Conservation (phyloP, 2,888 invertebrate species). For the Cotesia congregata region DNA sequence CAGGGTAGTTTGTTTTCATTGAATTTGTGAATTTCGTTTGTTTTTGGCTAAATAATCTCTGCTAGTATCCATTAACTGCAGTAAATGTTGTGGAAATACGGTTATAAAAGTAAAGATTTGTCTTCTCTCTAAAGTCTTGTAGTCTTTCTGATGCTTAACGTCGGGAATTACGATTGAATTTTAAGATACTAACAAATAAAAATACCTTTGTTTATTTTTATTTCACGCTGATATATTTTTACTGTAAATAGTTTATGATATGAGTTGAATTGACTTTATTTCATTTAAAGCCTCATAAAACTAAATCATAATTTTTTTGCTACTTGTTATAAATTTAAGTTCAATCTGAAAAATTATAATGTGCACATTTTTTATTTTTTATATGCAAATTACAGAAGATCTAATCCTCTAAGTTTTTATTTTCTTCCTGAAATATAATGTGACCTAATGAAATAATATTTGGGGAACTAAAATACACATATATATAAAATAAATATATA, state of each 20-base stretch:
- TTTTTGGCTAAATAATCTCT: slow-evolving; percentile 39
- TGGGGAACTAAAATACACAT: not conserved
- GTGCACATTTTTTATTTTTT: too few relatives aligned
- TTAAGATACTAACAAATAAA: slow-evolving; percentile 7
- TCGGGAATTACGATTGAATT: not conserved
- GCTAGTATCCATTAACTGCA: slow-evolving; percentile 53
- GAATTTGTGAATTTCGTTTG: slow-evolving; percentile 37
- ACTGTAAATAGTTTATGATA: not conserved
- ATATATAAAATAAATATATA: slow-evolving; percentile 5
- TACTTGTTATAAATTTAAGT: too few relatives aligned
- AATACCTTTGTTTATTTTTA: not conserved
- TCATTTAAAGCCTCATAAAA: not conserved
- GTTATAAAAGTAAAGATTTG: slow-evolving; percentile 53
- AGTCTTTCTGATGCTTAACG: not conserved
- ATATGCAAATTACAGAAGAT: too few relatives aligned
- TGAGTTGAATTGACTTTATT: not conserved
- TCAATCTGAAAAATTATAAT: too few relatives aligned
- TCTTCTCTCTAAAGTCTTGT: not conserved
- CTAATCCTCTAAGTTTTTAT: too few relatives aligned
- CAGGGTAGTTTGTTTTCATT: not conserved
- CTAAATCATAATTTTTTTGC: too few relatives aligned
- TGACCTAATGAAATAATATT: not conserved
- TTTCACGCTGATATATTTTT: not conserved
- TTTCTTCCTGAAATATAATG: too few relatives aligned
- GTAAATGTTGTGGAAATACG: slow-evolving; percentile 56